Base-by-base conservation (phyloP, 2,888 invertebrate genomes). In the Sinopyrophorus schimmeli region DNA sequence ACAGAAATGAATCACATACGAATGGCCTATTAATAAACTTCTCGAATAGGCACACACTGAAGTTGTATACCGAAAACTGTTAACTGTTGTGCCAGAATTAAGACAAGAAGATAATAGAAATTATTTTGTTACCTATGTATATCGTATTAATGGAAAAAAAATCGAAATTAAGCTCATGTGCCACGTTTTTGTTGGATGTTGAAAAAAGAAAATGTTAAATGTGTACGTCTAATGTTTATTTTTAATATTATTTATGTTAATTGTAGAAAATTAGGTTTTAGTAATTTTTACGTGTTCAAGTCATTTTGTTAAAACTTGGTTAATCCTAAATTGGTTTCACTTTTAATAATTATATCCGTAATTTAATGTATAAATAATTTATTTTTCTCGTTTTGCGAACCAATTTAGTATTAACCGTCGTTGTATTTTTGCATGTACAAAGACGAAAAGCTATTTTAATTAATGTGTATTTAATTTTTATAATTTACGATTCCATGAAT, bases 391-490 rank as follows among this genome's bases (percentile, higher is more conserved):
- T n/a, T 59, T 60, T 61, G 54, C 42, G 59, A 60, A 64, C 65
- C 66, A 64, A 64, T 66, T 62, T 67, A 63, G 63, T 58, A 60
- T 53, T 63, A 61, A 53, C 41, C 44, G 47, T 20, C 17, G 46
- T 37, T 31, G 44, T 59, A 60, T 64, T 60, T 59, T 59, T 64
- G 68, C 67, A 64, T 69, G 69, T 69, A 69, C 68, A 69, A 70
- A 69, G 62, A 65, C 60, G n/a, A n/a, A 67, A 64, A 63, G 63
- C 65, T 68, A 67, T 66, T 64, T 66, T 67, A 65, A 68, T 68
- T 60, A 66, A 65, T 65, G 64, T 63, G 59, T 67, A 67, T 65
- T 65, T 47, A 62, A 64, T 64, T 67, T 60, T 60, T 46, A 48
- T 51, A 60, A 59, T 60, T 63, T 58, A 58, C 56, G 62, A 65